phyloP scores from a whole-genome alignment of 2,888 invertebrate species.

The Uloborus plumipes region DNA sequence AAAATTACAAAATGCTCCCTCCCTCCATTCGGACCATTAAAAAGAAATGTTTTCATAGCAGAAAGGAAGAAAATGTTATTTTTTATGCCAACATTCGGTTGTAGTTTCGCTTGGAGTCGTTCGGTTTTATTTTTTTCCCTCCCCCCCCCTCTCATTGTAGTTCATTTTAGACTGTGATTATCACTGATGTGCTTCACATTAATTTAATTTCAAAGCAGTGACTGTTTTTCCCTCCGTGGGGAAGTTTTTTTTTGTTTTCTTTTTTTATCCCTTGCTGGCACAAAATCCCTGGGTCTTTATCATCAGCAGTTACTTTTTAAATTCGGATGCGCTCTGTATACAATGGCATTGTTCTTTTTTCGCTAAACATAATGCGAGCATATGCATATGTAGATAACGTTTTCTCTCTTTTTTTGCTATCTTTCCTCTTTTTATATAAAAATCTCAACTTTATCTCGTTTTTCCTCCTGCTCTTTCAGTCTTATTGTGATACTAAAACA shows the following conservation, averaged over 20 bases:
- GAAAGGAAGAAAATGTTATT: slow-evolving; percentile 16
- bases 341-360: slow-evolving; percentile 40
- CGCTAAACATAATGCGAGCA: slow-evolving; percentile 6
- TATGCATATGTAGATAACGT: slow-evolving; percentile 17
- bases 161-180: slow-evolving; percentile 53
- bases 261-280: slow-evolving; percentile 1
- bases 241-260: slow-evolving; percentile 12
- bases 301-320: slow-evolving; percentile 48
- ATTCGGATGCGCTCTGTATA: slow-evolving; percentile 29
- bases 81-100: slow-evolving; percentile 20
- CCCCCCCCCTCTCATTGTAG: slow-evolving; percentile 11
- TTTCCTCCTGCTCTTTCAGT: not conserved
- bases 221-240: slow-evolving; percentile 30
- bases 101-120: slow-evolving; percentile 5
- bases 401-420: not conserved
- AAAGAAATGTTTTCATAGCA: slow-evolving; percentile 57
- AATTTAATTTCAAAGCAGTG: slow-evolving; percentile 58
- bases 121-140: slow-evolving; percentile 1
- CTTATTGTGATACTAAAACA: slow-evolving; percentile 34
- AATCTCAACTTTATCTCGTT: too few relatives aligned
- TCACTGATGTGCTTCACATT: slow-evolving; percentile 56
- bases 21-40: slow-evolving; percentile 55
- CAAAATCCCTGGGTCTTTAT: slow-evolving; percentile 7
- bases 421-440: not conserved
- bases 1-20: slow-evolving; percentile 32